Conservation (phyloP, 2,797 vertebrate species). For the Sitta carolinensis region DNA sequence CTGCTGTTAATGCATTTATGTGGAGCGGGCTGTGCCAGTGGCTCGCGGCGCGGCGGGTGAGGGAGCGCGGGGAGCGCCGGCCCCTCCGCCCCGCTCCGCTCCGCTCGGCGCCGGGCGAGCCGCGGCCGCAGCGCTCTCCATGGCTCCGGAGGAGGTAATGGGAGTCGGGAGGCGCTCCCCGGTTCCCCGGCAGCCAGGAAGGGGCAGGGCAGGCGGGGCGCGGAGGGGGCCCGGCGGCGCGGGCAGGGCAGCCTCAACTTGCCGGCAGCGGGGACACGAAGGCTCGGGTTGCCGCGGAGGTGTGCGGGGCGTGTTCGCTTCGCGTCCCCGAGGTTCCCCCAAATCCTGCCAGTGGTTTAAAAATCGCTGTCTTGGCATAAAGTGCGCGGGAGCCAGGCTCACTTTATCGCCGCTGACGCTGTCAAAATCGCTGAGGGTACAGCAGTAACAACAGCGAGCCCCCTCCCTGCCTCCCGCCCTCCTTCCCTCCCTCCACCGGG, state of each 20-base stretch:
- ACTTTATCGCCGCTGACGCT: neutral
- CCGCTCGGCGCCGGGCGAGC: neutral
- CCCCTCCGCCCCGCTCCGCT: constrained; percentile 19
- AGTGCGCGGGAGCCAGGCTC: neutral
- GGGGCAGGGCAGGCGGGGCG: neutral
- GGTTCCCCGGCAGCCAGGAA: neutral
- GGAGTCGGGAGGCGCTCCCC: neutral
- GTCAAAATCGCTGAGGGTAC: neutral
- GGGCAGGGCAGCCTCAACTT: neutral
- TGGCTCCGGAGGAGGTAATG: constrained; percentile 65
- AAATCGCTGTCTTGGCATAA: neutral
- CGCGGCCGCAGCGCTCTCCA: neutral
- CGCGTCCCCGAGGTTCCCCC: neutral
- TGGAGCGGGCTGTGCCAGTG: constrained; percentile 50
- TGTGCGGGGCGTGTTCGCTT: neutral
- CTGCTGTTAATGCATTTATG: constrained; percentile 62
- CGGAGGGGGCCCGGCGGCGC: neutral
- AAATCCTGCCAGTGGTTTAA: neutral
- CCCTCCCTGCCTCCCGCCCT: neutral
- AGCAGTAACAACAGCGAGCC: neutral
- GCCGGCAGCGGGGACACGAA: neutral
- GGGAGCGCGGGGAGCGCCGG: constrained; percentile 34
- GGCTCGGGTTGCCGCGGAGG: neutral
- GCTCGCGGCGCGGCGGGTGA: constrained; percentile 21
- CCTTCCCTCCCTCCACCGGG: neutral